Base-by-base conservation (phyloP, 1,140 invertebrate species). In the Hylyphantes graminicola region DNA sequence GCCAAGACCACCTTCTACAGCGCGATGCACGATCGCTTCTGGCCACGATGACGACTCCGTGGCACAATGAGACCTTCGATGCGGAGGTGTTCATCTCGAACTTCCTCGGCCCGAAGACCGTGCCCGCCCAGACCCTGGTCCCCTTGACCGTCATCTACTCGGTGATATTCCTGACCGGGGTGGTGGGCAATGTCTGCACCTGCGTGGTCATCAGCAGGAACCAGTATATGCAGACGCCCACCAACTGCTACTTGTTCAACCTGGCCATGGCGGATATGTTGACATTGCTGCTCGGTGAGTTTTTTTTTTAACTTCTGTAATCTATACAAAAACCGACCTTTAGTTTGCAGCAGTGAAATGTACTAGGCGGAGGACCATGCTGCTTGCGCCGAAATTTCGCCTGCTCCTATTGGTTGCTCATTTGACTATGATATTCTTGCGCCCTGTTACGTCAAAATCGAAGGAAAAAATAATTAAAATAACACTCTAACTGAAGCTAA, bases 241-340 rank as follows among this genome's bases (percentile, higher is more conserved):
- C 92, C 11, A 93, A 93, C 87, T 92, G 89, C 75, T 93, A 93
- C 84, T 87, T 93, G 19, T 92, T 93, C 87, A 92, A 90, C 87
- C 87, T 93, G 76, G 92, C 92, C 19, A 87, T 92, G 35, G 87
- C 89, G 10, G 89, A 90, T 76, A 87, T 90, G 86, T 85, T 89
- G n/a, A 90, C 88, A 6, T 83, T 90, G 7, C 86, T 89, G 15
- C 87, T 87, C 51, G 89, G 89, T 90, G 88, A 89, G 88, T 86
- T 9, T 4, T 79, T 85, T 15, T 70, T 50, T 70, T 13, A 50
- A 15, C 15, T 70, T 70, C 15, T 70, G 12, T 15, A n/a, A 15
- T 17, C 11, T 35, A 17, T 51, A 35, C n/a, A n/a, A n/a, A n/a
- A n/a, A n/a, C n/a, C n/a, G n/a, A n/a, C n/a, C n/a, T n/a, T n/a